Conservation (phyloP, 2,797 vertebrate genomes). For the Buphagus erythrorhynchus region DNA sequence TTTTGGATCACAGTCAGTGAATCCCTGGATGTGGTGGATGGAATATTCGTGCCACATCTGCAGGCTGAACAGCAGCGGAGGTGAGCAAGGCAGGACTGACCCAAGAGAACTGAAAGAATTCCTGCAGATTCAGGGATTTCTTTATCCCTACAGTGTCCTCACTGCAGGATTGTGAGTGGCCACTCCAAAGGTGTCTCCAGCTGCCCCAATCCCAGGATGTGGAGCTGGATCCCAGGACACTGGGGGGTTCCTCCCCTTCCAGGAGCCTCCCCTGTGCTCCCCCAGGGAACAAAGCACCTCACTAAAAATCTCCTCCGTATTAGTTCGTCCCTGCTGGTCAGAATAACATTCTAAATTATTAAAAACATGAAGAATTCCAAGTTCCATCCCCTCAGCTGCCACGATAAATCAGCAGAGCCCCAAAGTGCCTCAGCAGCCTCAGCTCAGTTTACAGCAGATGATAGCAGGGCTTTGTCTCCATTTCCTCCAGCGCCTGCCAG, state of each 20-base stretch:
- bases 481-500: not conserved
- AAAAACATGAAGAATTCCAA: not conserved
- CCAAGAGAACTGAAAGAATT: not conserved
- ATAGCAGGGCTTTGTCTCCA: not conserved
- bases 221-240: fast-evolving
- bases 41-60: fast-evolving
- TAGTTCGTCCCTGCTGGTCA: not conserved
- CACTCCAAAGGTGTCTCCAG: not conserved
- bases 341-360: not conserved
- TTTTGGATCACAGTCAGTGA: not conserved
- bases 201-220: not conserved
- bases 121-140: not conserved
- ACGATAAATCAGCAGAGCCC: constrained; percentile 30
- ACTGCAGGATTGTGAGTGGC: not conserved
- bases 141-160: fast-evolving
- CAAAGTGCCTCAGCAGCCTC: not conserved
- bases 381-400: constrained; percentile 38
- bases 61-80: not conserved
- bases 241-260: not conserved
- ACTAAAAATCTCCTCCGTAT: fast-evolving
- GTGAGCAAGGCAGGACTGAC: not conserved
- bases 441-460: not conserved
- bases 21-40: not conserved
- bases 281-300: not conserved
- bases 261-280: not conserved